Base-by-base conservation (phyloP, 2,888 invertebrate genomes). In the Tuta absoluta region DNA sequence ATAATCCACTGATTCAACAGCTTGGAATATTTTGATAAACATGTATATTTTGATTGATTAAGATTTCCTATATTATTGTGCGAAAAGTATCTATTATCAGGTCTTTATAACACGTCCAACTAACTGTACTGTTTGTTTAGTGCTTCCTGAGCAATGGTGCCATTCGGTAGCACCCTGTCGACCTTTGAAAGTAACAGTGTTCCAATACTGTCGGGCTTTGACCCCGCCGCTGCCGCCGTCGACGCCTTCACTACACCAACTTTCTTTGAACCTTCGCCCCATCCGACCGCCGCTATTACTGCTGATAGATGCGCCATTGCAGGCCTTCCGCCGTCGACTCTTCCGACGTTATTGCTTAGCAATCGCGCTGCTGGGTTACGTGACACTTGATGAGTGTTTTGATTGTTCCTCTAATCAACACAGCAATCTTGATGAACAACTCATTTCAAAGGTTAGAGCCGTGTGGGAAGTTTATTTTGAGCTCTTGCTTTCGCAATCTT, bases 141-240 rank as follows among this genome's bases (percentile, higher is more conserved):
- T 41, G 67, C 65, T 65, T 63, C 64, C 59, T 33, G 19, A 41
- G 62, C 63, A 57, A 48, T 64, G 65, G 62, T 56, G 59, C 60
- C 62, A 64, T 37, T 53, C 28, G 41, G 49, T 64, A 65, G 64
- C 63, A 75, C 78, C 76, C 77, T 79, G 77, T 72, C 84, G 87
- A 90, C 89, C 90, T 90, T 89, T 91, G 85, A 89, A 91, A 89
- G 89, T 87, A 89, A 90, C 87, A 89, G 89, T 86, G 81, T 81
- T 82, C 86, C 79, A 80, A 76, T 77, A 81, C 76, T 75, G 76
- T 71, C 75, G 76, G 88, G 84, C 90, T 79, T 79, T 84, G 89
- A 89, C 85, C 89, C 77, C 79, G 68, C 76, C 74, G 71, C 76
- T 73, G 71, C 74, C 69, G 12, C 56, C 51, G 73, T 71, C 73